Evolutionary conservation across 2,113 vertebrate genomes (phyloP), one percentile per base, ranked within the genome.

Genomic region (Myocastor coypus): DNA sequence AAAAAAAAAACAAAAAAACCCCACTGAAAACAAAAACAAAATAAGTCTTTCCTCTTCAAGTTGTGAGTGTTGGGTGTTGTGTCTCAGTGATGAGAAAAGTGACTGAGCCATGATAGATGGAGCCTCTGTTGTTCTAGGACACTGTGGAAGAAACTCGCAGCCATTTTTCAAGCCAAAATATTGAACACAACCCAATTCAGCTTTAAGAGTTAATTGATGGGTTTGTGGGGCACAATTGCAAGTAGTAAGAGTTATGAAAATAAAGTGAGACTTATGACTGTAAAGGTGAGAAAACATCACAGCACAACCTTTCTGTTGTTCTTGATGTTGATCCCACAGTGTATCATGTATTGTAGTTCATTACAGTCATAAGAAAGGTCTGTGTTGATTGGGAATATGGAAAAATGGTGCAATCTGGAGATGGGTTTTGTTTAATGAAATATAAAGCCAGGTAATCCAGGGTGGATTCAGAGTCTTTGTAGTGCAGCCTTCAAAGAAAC

Each of bases 181-280:
- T 86, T 73, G 40, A 52, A 32, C 24, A 9, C 6, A 64, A 20
- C 17, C 9, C 73, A 87, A 1, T 78, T 93, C 50, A 34, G 7
- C 40, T 63, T 94, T 66, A 77, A 28, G 46, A 83, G 26, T 92
- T 95, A 64, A 83, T 50, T 50, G 46, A 68, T 93, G 75, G 24
- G 86, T 61, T 80, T 83, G 3, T 93, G 57, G 89, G 46, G 19
- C 37, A 66, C 37, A 92, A 82, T 19, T 78, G 26, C 42, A 30
- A 30, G 30, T 89, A 68, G 26, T 46, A 87, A 92, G 24, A 89
- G 4, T 92, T 50, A 87, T 80, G 89, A 80, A 96, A 92, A 75
- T 87, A 89, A 80, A 57, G 26, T 80, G 78, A 73, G 28, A 73
- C 61, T 71, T 94, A 57, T 91, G 37, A 88, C 88, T 20, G 59